Evolutionary conservation across 1,140 invertebrate genomes (phyloP).

Genomic region (Helicorthomorpha holstii): DNA sequence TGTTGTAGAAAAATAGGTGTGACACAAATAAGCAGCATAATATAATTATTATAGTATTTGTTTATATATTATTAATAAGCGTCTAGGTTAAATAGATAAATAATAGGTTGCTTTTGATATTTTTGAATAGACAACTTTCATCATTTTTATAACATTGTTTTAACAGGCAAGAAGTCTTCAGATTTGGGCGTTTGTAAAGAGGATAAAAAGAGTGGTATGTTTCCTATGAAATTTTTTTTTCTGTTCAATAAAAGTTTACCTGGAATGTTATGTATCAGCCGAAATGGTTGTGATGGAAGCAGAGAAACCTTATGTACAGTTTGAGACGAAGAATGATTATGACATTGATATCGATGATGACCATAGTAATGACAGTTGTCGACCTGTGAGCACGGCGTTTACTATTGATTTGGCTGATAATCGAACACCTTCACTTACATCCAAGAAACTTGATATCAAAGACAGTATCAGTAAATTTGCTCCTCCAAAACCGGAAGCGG

Average conservation of each 20-base stretch:
- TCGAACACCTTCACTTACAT: conserved; percentile 8
- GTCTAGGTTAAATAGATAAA: too few relatives aligned
- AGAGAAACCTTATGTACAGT: conserved; percentile 8
- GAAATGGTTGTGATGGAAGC: not conserved
- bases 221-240: not conserved
- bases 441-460: conserved; percentile 20
- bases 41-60: too few relatives aligned
- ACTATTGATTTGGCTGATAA: conserved; percentile 28
- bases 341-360: not conserved
- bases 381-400: conserved; percentile 24
- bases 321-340: conserved; percentile 11
- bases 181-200: too few relatives aligned
- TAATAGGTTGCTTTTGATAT: too few relatives aligned
- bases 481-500: conserved; percentile 20
- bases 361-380: not conserved
- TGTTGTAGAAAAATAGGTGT: too few relatives aligned
- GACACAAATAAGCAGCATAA: too few relatives aligned
- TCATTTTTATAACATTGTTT: too few relatives aligned
- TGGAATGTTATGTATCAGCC: conserved; percentile 11
- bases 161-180: too few relatives aligned
- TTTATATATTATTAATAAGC: too few relatives aligned
- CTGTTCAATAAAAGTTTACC: conserved; percentile 5
- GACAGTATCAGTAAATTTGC: conserved; percentile 31
- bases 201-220: not conserved
- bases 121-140: too few relatives aligned